Percentiles rank a stretch among this genome's conserved stretches.
phyloP scores from a whole-genome alignment of 1,140 invertebrate species.

The Drosophila simulans region DNA sequence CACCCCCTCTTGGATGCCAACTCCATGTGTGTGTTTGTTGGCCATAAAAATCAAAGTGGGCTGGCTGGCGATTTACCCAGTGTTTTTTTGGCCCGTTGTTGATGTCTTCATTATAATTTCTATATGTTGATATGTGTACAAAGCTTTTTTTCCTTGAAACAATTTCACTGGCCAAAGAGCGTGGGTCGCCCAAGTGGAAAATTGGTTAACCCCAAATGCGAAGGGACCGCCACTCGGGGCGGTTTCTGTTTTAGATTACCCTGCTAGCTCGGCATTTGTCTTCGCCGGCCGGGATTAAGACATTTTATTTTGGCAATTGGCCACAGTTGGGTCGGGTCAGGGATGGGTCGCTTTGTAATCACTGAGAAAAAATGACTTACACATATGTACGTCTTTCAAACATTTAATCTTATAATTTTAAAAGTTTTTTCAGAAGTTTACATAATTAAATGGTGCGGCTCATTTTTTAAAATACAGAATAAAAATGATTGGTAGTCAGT shows the following conservation, averaged over 20 bases:
- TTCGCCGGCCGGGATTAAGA: constrained; percentile 35
- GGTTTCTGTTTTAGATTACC: constrained; percentile 38
- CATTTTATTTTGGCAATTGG: constrained; percentile 56
- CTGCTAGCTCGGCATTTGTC: constrained; percentile 52
- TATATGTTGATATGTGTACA: constrained; percentile 57
- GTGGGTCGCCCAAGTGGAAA: constrained; percentile 63
- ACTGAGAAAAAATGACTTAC: constrained; percentile 7
- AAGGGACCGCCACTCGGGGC: constrained; percentile 48
- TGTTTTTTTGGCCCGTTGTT: constrained; percentile 65
- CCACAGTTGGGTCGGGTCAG: constrained; percentile 27
- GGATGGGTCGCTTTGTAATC: background rate
- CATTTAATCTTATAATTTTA: too few species aligned
- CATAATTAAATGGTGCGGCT: too few species aligned
- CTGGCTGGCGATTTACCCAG: constrained; percentile 74
- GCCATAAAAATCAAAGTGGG: constrained; percentile 81
- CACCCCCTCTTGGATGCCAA: constrained; percentile 1
- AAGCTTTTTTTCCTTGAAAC: constrained; percentile 49
- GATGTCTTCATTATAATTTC: constrained; percentile 82
- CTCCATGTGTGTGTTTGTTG: constrained; percentile 49
- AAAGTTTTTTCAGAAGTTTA: too few species aligned
- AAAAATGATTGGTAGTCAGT: background rate
- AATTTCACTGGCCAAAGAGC: constrained; percentile 67
- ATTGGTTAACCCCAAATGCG: constrained; percentile 65
- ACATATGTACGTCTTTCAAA: too few species aligned
- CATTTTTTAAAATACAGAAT: too few species aligned